Percentiles rank a stretch among this genome's conserved stretches.
Conservation (phyloP, 1,140 invertebrate genomes). For the Callitettix versicolor region DNA sequence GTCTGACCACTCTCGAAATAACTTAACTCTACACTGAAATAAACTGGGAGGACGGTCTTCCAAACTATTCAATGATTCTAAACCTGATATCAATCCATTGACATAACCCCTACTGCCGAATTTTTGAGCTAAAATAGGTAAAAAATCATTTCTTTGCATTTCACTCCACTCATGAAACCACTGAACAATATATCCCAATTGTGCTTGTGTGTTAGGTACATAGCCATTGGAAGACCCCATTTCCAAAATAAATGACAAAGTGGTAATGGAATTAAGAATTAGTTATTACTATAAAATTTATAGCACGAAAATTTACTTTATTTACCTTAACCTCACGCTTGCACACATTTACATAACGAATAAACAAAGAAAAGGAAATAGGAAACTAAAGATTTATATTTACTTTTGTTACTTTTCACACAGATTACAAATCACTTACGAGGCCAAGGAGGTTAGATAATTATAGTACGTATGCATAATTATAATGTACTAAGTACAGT, state of each 20-base stretch:
- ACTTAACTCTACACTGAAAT: conserved; percentile 79
- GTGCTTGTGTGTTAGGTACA: conserved; percentile 39
- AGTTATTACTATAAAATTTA: too few relatives aligned
- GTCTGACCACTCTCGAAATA: conserved; percentile 77
- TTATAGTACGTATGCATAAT: too few relatives aligned
- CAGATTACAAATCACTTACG: too few relatives aligned
- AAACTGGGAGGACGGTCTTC: conserved; percentile 63
- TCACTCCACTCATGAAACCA: conserved; percentile 87
- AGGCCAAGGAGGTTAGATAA: too few relatives aligned
- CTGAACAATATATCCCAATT: conserved; percentile 64
- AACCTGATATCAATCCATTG: conserved; percentile 59
- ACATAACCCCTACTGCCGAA: conserved; percentile 45
- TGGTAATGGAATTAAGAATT: too few relatives aligned
- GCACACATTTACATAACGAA: too few relatives aligned
- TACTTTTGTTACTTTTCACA: too few relatives aligned
- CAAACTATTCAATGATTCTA: conserved; percentile 52
- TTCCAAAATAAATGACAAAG: not conserved
- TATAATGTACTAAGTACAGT: too few relatives aligned
- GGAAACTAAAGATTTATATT: too few relatives aligned
- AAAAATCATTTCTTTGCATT: conserved; percentile 72
- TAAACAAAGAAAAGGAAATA: too few relatives aligned
- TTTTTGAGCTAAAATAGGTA: conserved; percentile 62
- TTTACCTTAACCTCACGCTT: too few relatives aligned
- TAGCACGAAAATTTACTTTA: too few relatives aligned
- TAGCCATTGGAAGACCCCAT: conserved; percentile 14